Base-by-base conservation (phyloP, 2,113 vertebrate genomes). In the Tachycineta bicolor region DNA sequence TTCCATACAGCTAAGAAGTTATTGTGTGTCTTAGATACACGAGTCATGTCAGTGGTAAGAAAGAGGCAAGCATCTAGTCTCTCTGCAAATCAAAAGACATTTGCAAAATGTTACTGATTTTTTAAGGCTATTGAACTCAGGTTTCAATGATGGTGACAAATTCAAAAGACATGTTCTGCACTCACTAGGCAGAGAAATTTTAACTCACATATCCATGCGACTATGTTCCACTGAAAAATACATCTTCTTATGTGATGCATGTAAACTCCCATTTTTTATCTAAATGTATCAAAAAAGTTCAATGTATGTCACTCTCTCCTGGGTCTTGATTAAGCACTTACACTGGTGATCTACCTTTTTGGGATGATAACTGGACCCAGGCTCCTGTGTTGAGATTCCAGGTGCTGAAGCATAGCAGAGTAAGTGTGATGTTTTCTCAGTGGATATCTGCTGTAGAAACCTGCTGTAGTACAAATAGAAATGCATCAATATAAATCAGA, bases 291-390 rank as follows among this genome's bases (percentile, higher is more conserved):
- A 2, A 16, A 70, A 59, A 71, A 8, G 1, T 22, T 68, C 37
- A 52, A 31, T 24, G 62, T 1, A 13, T 22, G 1, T 60, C 14
- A 53, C 4, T 41, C 5, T 1, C 1, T 53, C 87, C 12, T 50
- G 12, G 1, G 5, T 76, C 41, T 74, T 56, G 26, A 73, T 80
- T 60, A 64, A 49, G n/a, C 12, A 34, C 13, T 87, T 67, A 39
- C 0, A 2, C 31, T 28, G 18, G 2, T 47, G 8, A 56, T 56
- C 14, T 64, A 6, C 26, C 2, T 37, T 78, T 87, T 55, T 34
- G 39, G 18, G 10, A 26, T 56, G 33, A 52, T 34, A 62, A 46
- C 4, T 25, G 25, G 26, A 47, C 9, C 26, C 12, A 28, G 65
- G 0, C 18, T 68, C 12, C 11, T 2, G 1, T 69, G n/a, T 37